Percentiles rank a stretch among this genome's conserved stretches.
Conservation (phyloP, 1,140 invertebrate species). For the Dreissena polymorpha region DNA sequence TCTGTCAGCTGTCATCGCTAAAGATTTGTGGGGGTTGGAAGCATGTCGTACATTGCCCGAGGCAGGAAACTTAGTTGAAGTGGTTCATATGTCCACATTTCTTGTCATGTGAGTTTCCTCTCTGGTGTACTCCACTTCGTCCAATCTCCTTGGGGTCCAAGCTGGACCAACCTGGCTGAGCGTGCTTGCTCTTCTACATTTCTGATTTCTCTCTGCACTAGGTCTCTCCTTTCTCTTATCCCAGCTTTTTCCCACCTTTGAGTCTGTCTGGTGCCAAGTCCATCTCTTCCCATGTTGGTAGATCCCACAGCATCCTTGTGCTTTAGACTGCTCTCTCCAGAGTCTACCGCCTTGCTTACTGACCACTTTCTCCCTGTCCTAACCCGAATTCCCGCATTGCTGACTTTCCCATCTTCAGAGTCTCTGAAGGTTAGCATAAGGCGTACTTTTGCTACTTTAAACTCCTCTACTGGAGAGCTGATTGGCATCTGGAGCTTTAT, state of each 20-base stretch:
- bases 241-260: constrained; percentile 3
- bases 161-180: constrained; percentile 32
- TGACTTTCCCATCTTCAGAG: neutral
- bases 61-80: constrained; percentile 36
- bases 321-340: constrained; percentile 22
- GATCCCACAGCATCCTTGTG: constrained; percentile 12
- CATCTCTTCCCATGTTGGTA: constrained; percentile 9
- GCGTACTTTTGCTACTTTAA: no score
- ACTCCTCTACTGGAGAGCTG: no score
- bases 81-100: constrained; percentile 10
- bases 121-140: constrained; percentile 23
- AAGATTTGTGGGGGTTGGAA: constrained; percentile 23
- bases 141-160: constrained; percentile 21
- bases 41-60: constrained; percentile 1
- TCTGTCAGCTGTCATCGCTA: constrained; percentile 8
- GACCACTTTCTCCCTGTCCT: constrained; percentile 19
- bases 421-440: neutral
- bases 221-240: neutral
- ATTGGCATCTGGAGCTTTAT: no score
- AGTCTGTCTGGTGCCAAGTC: constrained; percentile 1
- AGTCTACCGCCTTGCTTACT: constrained; percentile 7
- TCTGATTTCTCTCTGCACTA: constrained; percentile 20
- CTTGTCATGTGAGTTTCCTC: constrained; percentile 31
- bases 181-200: constrained; percentile 23
- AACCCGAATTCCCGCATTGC: neutral